phyloP scores from a whole-genome alignment of 2,113 vertebrate genomes.

The Xenopus borealis region DNA sequence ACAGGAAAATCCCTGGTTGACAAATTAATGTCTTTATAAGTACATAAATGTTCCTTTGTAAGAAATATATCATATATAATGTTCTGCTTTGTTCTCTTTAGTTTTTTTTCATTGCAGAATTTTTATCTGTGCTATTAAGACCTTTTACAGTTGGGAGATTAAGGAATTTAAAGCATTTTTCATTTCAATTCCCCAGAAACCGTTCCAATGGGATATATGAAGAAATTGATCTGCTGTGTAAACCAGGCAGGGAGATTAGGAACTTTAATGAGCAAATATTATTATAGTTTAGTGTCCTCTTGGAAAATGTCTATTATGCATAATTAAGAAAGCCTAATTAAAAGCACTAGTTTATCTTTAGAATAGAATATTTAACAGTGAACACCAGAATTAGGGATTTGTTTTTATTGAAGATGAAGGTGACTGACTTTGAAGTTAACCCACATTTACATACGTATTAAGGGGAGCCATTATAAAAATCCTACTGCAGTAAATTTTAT shows the following conservation, averaged over 20 bases:
- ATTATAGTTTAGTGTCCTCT: slow-evolving; percentile 3
- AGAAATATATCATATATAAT: too few relatives aligned
- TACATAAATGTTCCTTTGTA: too few relatives aligned
- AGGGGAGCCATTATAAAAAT: too few relatives aligned
- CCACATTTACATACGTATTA: not conserved
- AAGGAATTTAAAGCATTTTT: not conserved
- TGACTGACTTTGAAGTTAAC: not conserved
- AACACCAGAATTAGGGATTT: not conserved
- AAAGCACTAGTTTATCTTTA: not conserved
- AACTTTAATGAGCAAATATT: slow-evolving; percentile 4
- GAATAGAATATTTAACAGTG: not conserved
- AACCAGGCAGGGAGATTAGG: not conserved
- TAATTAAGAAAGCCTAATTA: not conserved
- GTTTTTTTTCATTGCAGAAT: too few relatives aligned
- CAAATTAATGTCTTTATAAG: too few relatives aligned
- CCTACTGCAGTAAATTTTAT: too few relatives aligned
- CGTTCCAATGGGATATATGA: not conserved
- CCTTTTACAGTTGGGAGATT: slow-evolving; percentile 2
- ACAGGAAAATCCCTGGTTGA: too few relatives aligned
- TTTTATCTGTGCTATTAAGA: not conserved
- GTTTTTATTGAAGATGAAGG: too few relatives aligned
- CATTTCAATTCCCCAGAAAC: not conserved
- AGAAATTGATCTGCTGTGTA: not conserved
- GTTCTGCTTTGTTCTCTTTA: too few relatives aligned
- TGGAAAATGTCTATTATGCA: not conserved